Percentiles rank a stretch among this genome's conserved stretches.
Evolutionary conservation across 2,797 vertebrate species (phyloP).

Genomic region (Clarias fuscus): DNA sequence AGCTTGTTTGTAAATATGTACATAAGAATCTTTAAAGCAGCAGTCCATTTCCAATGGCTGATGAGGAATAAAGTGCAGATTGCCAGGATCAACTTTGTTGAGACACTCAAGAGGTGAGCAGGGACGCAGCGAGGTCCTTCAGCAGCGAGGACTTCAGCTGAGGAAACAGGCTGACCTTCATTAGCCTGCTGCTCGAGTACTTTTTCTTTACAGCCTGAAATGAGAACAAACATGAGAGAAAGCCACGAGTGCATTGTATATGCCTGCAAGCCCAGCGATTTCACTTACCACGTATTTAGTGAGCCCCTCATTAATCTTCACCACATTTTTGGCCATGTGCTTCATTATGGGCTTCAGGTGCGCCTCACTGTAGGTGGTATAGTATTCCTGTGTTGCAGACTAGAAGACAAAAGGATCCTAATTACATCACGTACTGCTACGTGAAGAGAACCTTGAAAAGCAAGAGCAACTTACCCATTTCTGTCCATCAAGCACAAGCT

Average conservation of each 20-base stretch:
- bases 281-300: slow-evolving; percentile 70
- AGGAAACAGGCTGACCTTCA: slow-evolving; percentile 84
- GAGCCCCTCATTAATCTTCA: slow-evolving; percentile 68
- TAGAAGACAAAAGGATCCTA: slow-evolving; percentile 35
- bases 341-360: slow-evolving; percentile 73
- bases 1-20: slow-evolving; percentile 45
- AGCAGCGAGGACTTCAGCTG: slow-evolving; percentile 76
- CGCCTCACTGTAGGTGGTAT: slow-evolving; percentile 68
- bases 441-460: background rate
- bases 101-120: slow-evolving; percentile 58
- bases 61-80: slow-evolving; percentile 66
- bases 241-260: fast-evolving
- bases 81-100: background rate
- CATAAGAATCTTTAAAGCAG: slow-evolving; percentile 47
- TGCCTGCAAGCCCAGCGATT: no score
- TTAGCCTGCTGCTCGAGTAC: slow-evolving; percentile 83
- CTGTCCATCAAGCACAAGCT: slow-evolving; percentile 78
- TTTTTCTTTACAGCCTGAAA: slow-evolving; percentile 87
- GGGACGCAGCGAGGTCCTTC: slow-evolving; percentile 74
- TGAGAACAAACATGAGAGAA: background rate
- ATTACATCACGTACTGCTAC: background rate
- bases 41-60: slow-evolving; percentile 48
- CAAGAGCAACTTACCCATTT: slow-evolving; percentile 79
- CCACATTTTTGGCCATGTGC: slow-evolving; percentile 76
- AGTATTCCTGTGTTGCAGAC: slow-evolving; percentile 72